phyloP scores from a whole-genome alignment of 2,888 invertebrate genomes.

The Polydrusus pterygomalis region DNA sequence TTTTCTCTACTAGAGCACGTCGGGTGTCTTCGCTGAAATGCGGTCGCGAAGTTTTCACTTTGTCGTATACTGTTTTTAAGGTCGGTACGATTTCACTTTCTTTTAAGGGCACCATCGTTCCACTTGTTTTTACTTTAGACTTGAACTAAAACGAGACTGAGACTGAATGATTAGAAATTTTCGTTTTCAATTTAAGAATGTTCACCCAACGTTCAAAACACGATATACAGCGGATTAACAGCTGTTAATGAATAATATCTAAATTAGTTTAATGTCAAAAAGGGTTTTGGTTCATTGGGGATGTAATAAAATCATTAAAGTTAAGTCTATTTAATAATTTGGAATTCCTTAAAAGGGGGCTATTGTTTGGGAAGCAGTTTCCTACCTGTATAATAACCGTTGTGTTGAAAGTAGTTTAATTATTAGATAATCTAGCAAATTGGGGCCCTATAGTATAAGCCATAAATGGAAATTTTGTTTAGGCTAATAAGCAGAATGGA shows the following conservation, averaged over 20 bases:
- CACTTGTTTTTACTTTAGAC: not conserved
- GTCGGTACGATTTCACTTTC: slow-evolving; percentile 15
- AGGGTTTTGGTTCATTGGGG: not conserved
- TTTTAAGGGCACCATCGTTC: slow-evolving; percentile 12
- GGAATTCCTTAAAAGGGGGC: no score
- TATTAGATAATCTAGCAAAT: not conserved
- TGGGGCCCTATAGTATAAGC: not conserved
- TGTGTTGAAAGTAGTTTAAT: not conserved
- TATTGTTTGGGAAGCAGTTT: not conserved
- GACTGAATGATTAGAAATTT: not conserved
- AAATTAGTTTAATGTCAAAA: no score
- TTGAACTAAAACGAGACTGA: not conserved
- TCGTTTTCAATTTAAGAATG: not conserved
- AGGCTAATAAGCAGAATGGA: not conserved
- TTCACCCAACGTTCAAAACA: no score
- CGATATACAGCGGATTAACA: no score
- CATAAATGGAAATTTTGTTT: not conserved
- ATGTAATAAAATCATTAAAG: not conserved
- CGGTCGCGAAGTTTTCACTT: not conserved
- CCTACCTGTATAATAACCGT: not conserved
- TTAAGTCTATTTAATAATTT: not conserved
- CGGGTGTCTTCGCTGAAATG: slow-evolving; percentile 17
- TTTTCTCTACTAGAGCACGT: slow-evolving; percentile 21
- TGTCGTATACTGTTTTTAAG: slow-evolving; percentile 12
- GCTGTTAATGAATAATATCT: no score